phyloP scores from a whole-genome alignment of 1,140 invertebrate genomes.

The Drosophila murphyi region DNA sequence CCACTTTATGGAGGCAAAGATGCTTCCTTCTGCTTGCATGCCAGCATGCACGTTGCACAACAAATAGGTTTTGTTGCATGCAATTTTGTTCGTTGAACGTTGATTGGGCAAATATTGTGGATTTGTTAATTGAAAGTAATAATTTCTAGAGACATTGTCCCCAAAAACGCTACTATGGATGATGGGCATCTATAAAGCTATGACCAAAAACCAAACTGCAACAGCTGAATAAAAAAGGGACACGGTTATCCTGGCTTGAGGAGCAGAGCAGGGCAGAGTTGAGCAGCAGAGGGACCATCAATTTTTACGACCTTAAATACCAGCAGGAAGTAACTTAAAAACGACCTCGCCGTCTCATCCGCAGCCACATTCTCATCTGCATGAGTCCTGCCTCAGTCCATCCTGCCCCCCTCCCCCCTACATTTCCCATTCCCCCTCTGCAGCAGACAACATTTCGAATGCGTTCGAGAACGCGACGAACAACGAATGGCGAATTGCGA shows the following conservation, averaged over 20 bases:
- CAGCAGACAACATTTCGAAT: slow-evolving; percentile 61
- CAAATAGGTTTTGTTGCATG: not conserved
- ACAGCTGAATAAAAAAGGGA: slow-evolving; percentile 8
- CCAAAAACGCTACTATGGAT: slow-evolving; percentile 3
- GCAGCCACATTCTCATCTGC: slow-evolving; percentile 13
- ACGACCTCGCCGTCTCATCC: slow-evolving; percentile 14
- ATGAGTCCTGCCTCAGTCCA: slow-evolving; percentile 1
- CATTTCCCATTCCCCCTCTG: not conserved
- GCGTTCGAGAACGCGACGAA: slow-evolving; percentile 46
- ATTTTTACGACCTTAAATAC: slow-evolving; percentile 81
- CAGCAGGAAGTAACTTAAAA: slow-evolving; percentile 75
- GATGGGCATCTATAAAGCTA: slow-evolving; percentile 16
- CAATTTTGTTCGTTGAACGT: too few species aligned
- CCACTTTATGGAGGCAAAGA: not conserved
- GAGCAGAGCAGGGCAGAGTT: not conserved
- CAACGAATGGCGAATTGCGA: slow-evolving; percentile 35
- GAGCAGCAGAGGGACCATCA: slow-evolving; percentile 53
- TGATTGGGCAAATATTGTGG: not conserved
- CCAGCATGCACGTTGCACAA: too few species aligned
- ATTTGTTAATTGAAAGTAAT: not conserved
- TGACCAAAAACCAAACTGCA: slow-evolving; percentile 18
- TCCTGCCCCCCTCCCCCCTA: too few species aligned
- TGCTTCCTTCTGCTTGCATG: not conserved
- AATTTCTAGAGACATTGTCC: not conserved
- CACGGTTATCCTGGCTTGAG: not conserved